These are phyloP conservation scores for Phalacrocorax carbo DNA, from an alignment of 2,113 vertebrate species.

Conservation along the genomic window DNA sequence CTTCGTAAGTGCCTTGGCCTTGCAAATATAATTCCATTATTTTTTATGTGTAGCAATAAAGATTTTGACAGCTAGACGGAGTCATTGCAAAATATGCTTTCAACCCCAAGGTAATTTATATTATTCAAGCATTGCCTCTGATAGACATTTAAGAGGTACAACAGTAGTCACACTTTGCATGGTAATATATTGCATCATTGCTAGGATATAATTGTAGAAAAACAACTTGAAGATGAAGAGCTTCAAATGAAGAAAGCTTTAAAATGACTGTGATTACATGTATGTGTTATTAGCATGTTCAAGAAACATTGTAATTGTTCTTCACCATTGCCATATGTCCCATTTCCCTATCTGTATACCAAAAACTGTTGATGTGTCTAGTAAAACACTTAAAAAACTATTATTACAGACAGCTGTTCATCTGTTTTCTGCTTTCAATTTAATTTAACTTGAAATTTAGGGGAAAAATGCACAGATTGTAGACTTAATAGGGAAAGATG, in stretches of 20 bases:
- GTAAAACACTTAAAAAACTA: conserved; percentile 14
- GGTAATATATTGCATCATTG: conserved; percentile 16
- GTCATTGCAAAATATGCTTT: conserved; percentile 53
- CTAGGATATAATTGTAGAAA: conserved; percentile 15
- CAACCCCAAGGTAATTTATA: conserved; percentile 48
- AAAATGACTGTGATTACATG: conserved; percentile 28
- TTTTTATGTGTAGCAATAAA: conserved; percentile 54
- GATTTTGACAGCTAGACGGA: conserved; percentile 53
- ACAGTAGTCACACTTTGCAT: neutral
- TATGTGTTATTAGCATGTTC: conserved; percentile 3
- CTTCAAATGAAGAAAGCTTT: conserved; percentile 11
- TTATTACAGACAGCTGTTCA: conserved; percentile 38
- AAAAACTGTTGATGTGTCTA: neutral
- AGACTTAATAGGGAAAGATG: neutral
- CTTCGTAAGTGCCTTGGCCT: neutral
- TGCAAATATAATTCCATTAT: conserved; percentile 33
- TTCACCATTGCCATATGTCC: conserved; percentile 11
- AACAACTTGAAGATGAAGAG: conserved; percentile 35
- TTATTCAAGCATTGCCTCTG: conserved; percentile 49
- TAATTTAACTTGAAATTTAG: conserved; percentile 29
- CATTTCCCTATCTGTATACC: conserved; percentile 7
- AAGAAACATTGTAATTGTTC: conserved; percentile 39
- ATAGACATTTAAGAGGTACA: conserved; percentile 47
- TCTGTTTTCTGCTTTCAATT: neutral
- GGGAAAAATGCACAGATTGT: neutral